These are phyloP conservation scores for Pyralis farinalis DNA, from an alignment of 2,888 invertebrate genomes.

Conservation along the genomic window DNA sequence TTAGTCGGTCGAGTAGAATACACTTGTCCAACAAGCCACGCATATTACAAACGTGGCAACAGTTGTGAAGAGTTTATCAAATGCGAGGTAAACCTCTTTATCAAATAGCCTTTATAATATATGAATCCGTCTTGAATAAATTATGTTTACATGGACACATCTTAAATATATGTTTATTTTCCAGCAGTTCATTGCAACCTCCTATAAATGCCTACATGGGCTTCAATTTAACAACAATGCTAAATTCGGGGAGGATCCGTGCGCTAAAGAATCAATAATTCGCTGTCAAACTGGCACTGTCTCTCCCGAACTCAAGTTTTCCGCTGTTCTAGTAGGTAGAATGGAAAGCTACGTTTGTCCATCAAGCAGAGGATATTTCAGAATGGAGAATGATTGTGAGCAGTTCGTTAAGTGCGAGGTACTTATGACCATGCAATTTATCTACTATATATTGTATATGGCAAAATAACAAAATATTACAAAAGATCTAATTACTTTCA, in stretches of 20 bases:
- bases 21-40: conserved; percentile 35
- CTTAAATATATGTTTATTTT: not conserved
- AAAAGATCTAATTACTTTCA: not conserved
- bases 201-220: conserved; percentile 1
- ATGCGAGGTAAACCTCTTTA: conserved; percentile 1
- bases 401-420: conserved; percentile 7
- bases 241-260: conserved; percentile 1
- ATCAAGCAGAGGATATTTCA: not conserved
- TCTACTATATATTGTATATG: too few species aligned
- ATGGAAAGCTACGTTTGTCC: not conserved
- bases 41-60: conserved; percentile 46
- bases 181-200: not conserved
- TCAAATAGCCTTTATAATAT: too few species aligned
- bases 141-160: too few species aligned
- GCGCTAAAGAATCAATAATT: not conserved
- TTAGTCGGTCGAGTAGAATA: not conserved
- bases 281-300: not conserved
- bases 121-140: too few species aligned
- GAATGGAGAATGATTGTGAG: conserved; percentile 5
- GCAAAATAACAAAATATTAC: too few species aligned
- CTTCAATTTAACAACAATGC: conserved; percentile 2
- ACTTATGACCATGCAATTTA: not conserved
- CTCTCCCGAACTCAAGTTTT: not conserved
- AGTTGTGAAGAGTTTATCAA: conserved; percentile 1
- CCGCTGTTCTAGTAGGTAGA: not conserved